A percentile compares a stretch with the other conserved stretches of the same genome.
Conservation (phyloP, 2,797 vertebrate genomes). For the Molossus molossus region DNA sequence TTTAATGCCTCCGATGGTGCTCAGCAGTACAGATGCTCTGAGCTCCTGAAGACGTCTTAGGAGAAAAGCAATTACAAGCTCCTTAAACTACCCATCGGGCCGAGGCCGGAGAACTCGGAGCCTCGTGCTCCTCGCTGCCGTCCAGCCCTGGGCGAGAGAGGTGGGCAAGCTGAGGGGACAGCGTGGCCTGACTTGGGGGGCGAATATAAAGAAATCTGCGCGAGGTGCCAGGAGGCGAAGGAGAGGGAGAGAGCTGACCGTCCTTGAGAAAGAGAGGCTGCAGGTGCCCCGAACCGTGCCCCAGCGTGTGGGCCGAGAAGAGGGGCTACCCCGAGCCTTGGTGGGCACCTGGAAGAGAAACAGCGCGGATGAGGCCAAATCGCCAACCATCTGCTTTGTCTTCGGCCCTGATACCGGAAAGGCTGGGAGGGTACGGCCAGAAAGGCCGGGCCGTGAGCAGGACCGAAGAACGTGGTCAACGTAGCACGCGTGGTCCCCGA, state of each 20-base stretch:
- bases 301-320: rapidly evolving
- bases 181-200: not conserved
- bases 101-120: not conserved
- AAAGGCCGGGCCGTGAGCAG: not conserved
- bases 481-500: rapidly evolving
- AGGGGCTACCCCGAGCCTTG: not conserved
- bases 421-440: not conserved
- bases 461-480: not conserved
- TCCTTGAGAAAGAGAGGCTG: not conserved
- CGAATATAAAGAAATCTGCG: rapidly evolving
- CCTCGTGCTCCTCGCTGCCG: not conserved
- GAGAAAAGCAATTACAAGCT: not conserved
- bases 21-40: not conserved
- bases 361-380: not conserved
- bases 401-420: not conserved
- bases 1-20: not conserved
- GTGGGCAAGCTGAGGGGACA: not conserved
- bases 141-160: not conserved
- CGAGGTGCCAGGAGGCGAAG: rapidly evolving
- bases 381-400: not conserved
- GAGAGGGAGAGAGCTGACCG: not conserved
- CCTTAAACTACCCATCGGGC: not conserved
- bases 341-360: not conserved
- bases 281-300: rapidly evolving
- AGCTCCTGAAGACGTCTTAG: not conserved